Evolutionary conservation across 2,888 invertebrate species (phyloP).

Genomic region (Hemistola chrysoprasaria): DNA sequence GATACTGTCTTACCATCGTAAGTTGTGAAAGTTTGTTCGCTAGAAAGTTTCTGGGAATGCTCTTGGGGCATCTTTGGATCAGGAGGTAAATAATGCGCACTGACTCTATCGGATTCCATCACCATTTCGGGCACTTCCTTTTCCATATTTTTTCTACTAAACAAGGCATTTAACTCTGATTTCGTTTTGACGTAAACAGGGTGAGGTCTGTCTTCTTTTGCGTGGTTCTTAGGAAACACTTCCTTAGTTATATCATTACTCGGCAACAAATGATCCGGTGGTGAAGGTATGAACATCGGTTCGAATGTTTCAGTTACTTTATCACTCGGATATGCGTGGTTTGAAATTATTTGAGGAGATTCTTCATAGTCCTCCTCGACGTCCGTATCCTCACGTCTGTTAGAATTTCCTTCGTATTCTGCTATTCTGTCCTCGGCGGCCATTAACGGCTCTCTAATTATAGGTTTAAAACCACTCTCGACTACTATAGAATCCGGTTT

Average conservation of each 20-base stretch:
- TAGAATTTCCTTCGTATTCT: constrained; percentile 53
- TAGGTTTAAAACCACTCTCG: constrained; percentile 93
- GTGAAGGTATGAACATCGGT: constrained; percentile 91
- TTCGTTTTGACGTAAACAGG: constrained; percentile 71
- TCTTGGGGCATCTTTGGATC: constrained; percentile 74
- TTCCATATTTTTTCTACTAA: constrained; percentile 66
- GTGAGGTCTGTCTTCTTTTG: constrained; percentile 76
- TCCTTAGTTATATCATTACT: constrained; percentile 66
- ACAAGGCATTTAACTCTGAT: constrained; percentile 54
- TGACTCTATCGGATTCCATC: constrained; percentile 87
- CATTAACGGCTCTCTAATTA: constrained; percentile 82
- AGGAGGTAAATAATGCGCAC: constrained; percentile 89
- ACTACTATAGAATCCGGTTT: constrained; percentile 91
- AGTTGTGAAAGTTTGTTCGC: constrained; percentile 83
- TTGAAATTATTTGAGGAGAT: constrained; percentile 60
- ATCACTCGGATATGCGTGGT: constrained; percentile 67
- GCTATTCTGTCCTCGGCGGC: constrained; percentile 79
- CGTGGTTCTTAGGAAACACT: constrained; percentile 66
- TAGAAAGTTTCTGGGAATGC: constrained; percentile 67
- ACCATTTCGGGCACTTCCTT: constrained; percentile 81
- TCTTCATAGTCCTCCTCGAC: constrained; percentile 72
- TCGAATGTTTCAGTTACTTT: constrained; percentile 85
- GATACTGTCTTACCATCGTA: constrained; percentile 90
- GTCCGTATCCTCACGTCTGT: constrained; percentile 76
- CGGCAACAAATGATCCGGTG: constrained; percentile 82